A percentile compares a stretch with the other conserved stretches of the same genome.
Conservation (phyloP, 2,888 invertebrate species). For the Troilus luridus region DNA sequence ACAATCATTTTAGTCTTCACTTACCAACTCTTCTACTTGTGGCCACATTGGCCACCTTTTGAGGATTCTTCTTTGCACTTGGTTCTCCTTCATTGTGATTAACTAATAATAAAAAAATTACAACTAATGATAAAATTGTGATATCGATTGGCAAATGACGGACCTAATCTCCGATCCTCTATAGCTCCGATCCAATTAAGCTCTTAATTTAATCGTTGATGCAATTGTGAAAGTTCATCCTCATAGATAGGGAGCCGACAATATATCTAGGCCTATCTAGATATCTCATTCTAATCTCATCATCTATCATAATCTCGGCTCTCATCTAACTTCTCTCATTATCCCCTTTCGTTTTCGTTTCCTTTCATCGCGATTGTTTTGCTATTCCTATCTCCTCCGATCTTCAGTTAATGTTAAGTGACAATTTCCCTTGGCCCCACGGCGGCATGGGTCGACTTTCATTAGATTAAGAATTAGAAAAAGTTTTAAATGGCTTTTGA, state of each 20-base stretch:
- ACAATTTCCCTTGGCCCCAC: not conserved
- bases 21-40: no score
- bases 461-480: not conserved
- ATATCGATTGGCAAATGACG: not conserved
- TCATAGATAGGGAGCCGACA: not conserved
- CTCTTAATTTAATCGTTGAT: not conserved
- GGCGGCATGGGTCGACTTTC: not conserved
- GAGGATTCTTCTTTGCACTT: no score
- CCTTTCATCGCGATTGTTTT: slow-evolving; percentile 18
- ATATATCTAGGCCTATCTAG: slow-evolving; percentile 17
- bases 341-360: slow-evolving; percentile 35
- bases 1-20: no score
- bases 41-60: no score
- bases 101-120: not conserved
- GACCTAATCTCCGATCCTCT: not conserved
- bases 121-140: not conserved
- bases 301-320: slow-evolving; percentile 13
- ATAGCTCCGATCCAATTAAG: slow-evolving; percentile 4
- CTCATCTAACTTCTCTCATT: not conserved
- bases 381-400: not conserved
- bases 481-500: not conserved
- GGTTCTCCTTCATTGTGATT: not conserved
- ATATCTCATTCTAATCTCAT: slow-evolving; percentile 32
- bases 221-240: slow-evolving; percentile 20
- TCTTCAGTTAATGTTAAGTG: not conserved